A percentile compares a stretch with the other conserved stretches of the same genome.
phyloP scores from a whole-genome alignment of 2,797 vertebrate species.

The Urocyon cinereoargenteus region DNA sequence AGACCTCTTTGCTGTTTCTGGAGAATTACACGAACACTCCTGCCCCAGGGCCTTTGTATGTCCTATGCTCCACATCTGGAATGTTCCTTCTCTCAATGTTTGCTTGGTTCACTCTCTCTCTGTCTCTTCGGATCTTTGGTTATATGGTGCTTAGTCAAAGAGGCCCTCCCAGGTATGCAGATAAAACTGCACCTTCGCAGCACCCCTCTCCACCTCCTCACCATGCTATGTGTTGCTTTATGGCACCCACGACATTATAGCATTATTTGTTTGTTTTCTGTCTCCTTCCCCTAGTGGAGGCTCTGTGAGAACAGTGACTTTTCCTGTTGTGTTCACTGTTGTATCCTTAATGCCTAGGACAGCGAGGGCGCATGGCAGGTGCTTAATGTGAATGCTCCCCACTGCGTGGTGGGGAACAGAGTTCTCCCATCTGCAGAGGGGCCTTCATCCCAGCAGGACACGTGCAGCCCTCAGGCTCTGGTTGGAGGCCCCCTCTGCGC shows the following conservation, averaged over 20 bases:
- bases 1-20: not conserved
- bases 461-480: fast-evolving
- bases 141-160: not conserved
- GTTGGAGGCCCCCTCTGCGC: not conserved
- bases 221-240: not conserved
- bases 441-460: not conserved
- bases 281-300: not conserved
- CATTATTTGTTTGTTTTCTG: not conserved
- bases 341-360: not conserved
- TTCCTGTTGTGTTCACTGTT: not conserved
- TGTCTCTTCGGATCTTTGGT: not conserved
- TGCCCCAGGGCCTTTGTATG: not conserved
- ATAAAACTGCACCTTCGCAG: not conserved
- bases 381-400: not conserved
- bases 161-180: not conserved
- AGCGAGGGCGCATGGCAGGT: not conserved
- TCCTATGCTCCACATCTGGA: not conserved
- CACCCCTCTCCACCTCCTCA: not conserved
- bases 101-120: not conserved
- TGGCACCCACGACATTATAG: not conserved
- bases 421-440: not conserved
- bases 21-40: not conserved
- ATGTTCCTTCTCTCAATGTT: not conserved
- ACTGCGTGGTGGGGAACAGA: not conserved
- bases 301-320: not conserved